A percentile compares a stretch with the other conserved stretches of the same genome.
Conservation (phyloP, 2,797 vertebrate genomes). For the Malacoraja senta region DNA sequence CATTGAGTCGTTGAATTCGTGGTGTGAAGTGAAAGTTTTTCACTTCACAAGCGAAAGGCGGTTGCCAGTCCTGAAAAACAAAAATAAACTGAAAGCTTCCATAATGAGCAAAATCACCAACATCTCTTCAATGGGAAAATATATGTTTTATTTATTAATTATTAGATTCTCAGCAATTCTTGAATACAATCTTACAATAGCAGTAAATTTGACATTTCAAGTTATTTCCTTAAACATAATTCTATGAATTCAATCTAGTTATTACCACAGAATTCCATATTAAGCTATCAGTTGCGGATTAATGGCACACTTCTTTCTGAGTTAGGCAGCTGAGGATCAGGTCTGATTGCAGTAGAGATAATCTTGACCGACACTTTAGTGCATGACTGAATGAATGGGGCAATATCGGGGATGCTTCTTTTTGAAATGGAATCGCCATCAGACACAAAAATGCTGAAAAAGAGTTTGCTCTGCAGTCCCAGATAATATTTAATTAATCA, state of each 20-base stretch:
- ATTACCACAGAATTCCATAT: neutral
- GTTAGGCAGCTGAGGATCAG: neutral
- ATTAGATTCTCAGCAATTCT: neutral
- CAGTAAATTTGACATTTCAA: neutral
- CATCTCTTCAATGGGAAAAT: neutral
- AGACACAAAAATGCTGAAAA: no score
- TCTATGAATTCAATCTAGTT: neutral
- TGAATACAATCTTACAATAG: neutral
- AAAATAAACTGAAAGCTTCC: slow-evolving; percentile 30
- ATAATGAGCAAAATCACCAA: neutral
- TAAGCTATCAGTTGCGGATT: neutral
- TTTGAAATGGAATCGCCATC: no score
- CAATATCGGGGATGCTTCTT: no score
- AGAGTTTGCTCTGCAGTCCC: no score
- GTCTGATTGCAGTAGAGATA: neutral
- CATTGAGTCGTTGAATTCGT: slow-evolving; percentile 88
- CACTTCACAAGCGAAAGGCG: slow-evolving; percentile 93
- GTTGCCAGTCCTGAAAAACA: slow-evolving; percentile 85
- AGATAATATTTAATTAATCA: neutral
- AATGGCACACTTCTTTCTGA: neutral
- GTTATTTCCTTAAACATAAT: neutral
- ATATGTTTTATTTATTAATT: neutral
- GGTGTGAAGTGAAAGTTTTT: slow-evolving; percentile 94
- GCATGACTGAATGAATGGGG: neutral
- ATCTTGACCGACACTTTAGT: neutral